Conservation (phyloP, 2,888 invertebrate species). For the Cephus sareptanus region DNA sequence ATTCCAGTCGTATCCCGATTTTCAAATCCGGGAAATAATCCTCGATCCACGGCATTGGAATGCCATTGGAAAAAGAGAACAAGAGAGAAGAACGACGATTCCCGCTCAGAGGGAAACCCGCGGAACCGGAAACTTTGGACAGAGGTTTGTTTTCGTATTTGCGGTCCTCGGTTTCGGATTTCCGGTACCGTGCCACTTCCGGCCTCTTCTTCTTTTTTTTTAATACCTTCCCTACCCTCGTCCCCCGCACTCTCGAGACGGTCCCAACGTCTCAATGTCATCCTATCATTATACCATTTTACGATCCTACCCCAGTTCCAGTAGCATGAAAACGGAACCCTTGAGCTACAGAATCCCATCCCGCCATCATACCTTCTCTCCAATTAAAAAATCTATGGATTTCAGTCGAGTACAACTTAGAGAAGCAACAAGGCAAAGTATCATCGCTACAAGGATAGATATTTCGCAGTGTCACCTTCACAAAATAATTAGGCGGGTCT, state of each 20-base stretch:
- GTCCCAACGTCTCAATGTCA: background rate
- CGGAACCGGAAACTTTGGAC: background rate
- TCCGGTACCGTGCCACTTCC: background rate
- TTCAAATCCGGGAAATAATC: background rate
- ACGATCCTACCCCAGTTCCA: background rate
- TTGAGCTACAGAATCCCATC: too few species aligned
- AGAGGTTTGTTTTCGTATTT: background rate
- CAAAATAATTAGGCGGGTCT: background rate
- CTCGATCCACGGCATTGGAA: background rate
- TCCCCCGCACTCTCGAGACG: background rate
- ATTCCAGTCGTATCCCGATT: background rate
- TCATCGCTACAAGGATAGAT: background rate
- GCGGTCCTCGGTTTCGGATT: background rate
- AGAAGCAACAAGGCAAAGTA: background rate
- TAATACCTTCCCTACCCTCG: background rate
- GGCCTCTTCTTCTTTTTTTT: background rate
- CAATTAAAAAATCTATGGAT: background rate
- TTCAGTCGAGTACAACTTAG: background rate
- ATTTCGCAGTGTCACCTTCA: background rate
- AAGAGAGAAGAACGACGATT: background rate
- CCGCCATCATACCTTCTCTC: background rate
- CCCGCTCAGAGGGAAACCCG: background rate
- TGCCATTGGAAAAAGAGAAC: background rate
- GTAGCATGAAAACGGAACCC: background rate
- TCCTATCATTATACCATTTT: background rate